A percentile compares a stretch with the other conserved stretches of the same genome.
Evolutionary conservation across 1,140 invertebrate genomes (phyloP).

Genomic region (Leucophenga varia): DNA sequence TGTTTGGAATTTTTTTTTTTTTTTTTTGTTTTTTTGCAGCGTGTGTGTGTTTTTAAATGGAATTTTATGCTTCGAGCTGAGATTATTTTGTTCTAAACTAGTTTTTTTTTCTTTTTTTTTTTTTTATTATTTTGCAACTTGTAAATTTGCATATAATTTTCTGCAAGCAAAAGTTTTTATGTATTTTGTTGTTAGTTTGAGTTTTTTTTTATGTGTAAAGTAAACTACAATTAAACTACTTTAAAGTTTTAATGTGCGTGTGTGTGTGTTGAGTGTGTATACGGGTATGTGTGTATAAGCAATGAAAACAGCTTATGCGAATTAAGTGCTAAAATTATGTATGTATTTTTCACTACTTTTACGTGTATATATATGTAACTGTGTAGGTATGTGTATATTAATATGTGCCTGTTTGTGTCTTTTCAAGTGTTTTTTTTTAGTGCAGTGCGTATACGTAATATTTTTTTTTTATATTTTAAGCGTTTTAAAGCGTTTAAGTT

Average conservation of each 20-base stretch:
- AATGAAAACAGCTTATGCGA: too few species aligned
- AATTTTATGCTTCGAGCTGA: too few species aligned
- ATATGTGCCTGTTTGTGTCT: conserved; percentile 1
- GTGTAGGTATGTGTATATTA: background rate
- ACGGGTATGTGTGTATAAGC: conserved; percentile 12
- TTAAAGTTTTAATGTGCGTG: conserved; percentile 27
- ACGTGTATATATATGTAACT: too few species aligned
- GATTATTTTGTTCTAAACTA: too few species aligned
- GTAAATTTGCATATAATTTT: too few species aligned
- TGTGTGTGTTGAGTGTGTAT: conserved; percentile 7
- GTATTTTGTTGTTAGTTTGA: background rate
- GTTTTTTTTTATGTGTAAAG: background rate
- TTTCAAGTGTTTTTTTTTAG: conserved; percentile 3
- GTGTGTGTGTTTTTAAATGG: background rate
- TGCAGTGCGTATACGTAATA: conserved; percentile 39
- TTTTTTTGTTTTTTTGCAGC: too few species aligned
- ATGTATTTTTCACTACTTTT: too few species aligned
- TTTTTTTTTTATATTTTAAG: background rate
- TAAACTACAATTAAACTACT: background rate
- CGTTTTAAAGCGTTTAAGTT: too few species aligned
- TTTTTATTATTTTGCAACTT: too few species aligned
- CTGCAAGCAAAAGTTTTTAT: background rate
- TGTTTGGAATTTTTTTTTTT: background rate
- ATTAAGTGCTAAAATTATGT: too few species aligned
- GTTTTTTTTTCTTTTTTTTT: too few species aligned